A percentile compares a stretch with the other conserved stretches of the same genome.
Conservation (phyloP, 2,888 invertebrate species). For the Trilocha varians region DNA sequence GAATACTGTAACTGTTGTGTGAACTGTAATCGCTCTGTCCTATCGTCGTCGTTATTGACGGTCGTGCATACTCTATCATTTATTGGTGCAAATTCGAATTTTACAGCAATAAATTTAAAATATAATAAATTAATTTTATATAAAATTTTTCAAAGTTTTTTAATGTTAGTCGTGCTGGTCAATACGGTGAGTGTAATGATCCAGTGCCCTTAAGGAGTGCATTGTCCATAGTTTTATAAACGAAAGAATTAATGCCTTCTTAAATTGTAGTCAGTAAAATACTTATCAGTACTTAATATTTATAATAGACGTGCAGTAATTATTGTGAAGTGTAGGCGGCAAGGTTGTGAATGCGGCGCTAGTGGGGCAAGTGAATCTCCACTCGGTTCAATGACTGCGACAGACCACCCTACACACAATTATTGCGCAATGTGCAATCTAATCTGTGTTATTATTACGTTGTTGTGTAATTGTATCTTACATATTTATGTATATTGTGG, state of each 20-base stretch:
- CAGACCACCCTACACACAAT: slow-evolving; percentile 66
- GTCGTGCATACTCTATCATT: slow-evolving; percentile 50
- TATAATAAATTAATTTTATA: slow-evolving; percentile 52
- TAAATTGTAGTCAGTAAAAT: slow-evolving; percentile 66
- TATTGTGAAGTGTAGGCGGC: slow-evolving; percentile 30
- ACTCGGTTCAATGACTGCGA: slow-evolving; percentile 68
- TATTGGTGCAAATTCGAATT: slow-evolving; percentile 59
- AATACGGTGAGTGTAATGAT: slow-evolving; percentile 63
- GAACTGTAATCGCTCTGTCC: slow-evolving; percentile 57
- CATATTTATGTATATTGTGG: slow-evolving; percentile 69
- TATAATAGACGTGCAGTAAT: slow-evolving; percentile 54
- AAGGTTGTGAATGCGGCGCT: slow-evolving; percentile 57
- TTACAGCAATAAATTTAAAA: slow-evolving; percentile 61
- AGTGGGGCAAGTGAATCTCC: slow-evolving; percentile 53
- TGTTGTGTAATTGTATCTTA: slow-evolving; percentile 71
- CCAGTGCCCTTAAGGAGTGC: slow-evolving; percentile 69
- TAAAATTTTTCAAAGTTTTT: slow-evolving; percentile 56
- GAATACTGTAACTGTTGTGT: slow-evolving; percentile 47
- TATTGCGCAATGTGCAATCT: slow-evolving; percentile 68
- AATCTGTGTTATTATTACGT: slow-evolving; percentile 72
- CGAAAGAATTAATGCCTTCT: slow-evolving; percentile 69
- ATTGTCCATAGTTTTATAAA: slow-evolving; percentile 67
- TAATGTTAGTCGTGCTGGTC: slow-evolving; percentile 53
- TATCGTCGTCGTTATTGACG: slow-evolving; percentile 45
- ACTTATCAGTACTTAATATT: slow-evolving; percentile 68